Evolutionary conservation across 2,113 vertebrate genomes (phyloP).

Genomic region (Thunnus thynnus): DNA sequence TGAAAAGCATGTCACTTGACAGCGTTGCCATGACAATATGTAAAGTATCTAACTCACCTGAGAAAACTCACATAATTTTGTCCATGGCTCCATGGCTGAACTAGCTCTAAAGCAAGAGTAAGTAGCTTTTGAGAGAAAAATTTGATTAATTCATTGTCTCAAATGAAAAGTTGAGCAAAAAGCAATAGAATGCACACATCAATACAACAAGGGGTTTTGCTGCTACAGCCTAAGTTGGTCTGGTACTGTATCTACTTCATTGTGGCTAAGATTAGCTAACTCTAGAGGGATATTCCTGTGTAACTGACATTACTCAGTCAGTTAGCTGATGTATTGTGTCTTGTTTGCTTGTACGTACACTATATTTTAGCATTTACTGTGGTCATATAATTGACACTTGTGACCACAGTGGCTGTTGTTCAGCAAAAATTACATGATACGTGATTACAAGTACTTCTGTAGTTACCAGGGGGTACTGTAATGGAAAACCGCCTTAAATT

Average conservation of each 20-base stretch:
- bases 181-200: not conserved
- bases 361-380: not conserved
- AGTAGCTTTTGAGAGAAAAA: not conserved
- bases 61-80: slow-evolving; percentile 41
- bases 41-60: slow-evolving; percentile 25
- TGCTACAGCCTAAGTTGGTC: not conserved
- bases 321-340: not conserved
- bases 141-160: not conserved
- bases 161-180: slow-evolving; percentile 10
- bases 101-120: not conserved
- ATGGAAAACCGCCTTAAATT: too few species aligned
- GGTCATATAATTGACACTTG: not conserved
- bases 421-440: not conserved
- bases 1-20: slow-evolving; percentile 22
- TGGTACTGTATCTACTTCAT: not conserved
- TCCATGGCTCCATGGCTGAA: slow-evolving; percentile 3
- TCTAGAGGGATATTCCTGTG: not conserved
- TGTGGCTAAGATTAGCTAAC: not conserved
- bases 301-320: slow-evolving; percentile 7
- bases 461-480: too few species aligned
- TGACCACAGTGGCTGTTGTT: not conserved
- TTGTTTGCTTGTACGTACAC: too few species aligned
- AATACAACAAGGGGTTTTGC: not conserved
- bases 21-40: slow-evolving; percentile 10
- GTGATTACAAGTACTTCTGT: too few species aligned